A percentile compares a stretch with the other conserved stretches of the same genome.
Evolutionary conservation across 1,140 invertebrate species (phyloP).

Genomic region (Ceratoteleas bidentatus): DNA sequence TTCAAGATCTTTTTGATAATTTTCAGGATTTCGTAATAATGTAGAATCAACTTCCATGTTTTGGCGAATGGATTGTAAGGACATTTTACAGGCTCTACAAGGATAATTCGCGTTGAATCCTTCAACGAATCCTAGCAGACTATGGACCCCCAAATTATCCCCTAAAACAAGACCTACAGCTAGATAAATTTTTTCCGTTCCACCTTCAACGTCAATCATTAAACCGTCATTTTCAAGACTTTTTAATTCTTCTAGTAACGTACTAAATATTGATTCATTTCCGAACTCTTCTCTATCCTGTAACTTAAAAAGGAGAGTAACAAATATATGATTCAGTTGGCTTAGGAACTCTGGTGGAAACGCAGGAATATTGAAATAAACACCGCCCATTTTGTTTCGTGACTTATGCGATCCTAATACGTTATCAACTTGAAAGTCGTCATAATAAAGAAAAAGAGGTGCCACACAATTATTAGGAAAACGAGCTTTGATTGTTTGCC

Average conservation of each 20-base stretch:
- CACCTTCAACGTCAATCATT: neutral
- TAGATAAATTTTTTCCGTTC: conserved; percentile 3
- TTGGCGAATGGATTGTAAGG: neutral
- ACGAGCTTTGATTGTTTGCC: conserved; percentile 8
- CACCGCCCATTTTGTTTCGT: conserved; percentile 29
- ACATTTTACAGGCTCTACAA: conserved; percentile 8
- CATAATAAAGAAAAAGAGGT: conserved; percentile 20
- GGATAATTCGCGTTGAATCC: conserved; percentile 15
- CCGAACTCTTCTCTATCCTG: neutral
- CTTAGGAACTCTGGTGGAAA: conserved; percentile 18
- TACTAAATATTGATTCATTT: conserved; percentile 3
- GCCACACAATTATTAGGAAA: conserved; percentile 33
- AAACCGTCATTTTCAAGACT: conserved; percentile 14
- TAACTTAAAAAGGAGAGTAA: conserved; percentile 8
- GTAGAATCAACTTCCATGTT: neutral
- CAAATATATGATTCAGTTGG: conserved; percentile 33
- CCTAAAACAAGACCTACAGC: conserved; percentile 1
- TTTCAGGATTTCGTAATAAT: conserved; percentile 3
- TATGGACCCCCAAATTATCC: conserved; percentile 14
- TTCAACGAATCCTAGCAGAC: conserved; percentile 13
- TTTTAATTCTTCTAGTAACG: conserved; percentile 9
- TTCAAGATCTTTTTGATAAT: conserved; percentile 3
- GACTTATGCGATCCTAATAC: neutral
- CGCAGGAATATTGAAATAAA: conserved; percentile 32
- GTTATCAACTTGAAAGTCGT: neutral